Evolutionary conservation across 2,797 vertebrate genomes (phyloP).

Genomic region (Carduelis carduelis): DNA sequence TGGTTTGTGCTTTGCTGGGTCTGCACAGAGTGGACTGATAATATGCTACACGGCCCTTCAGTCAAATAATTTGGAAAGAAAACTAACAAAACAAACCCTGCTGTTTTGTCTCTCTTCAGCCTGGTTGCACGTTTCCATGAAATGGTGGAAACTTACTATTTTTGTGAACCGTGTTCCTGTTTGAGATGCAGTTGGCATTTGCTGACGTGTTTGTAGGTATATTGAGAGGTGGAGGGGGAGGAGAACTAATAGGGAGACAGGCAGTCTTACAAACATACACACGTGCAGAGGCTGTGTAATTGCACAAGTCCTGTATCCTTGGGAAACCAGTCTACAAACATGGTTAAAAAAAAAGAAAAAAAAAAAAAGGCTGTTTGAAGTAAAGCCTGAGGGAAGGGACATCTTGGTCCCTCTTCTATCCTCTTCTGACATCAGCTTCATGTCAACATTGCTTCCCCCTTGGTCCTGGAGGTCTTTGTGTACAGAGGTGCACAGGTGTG

Average conservation of each 20-base stretch:
- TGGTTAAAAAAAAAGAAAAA: not conserved
- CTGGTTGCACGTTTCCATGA: not conserved
- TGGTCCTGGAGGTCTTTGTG: not conserved
- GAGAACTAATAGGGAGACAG: constrained; percentile 10
- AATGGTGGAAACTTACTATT: constrained; percentile 53
- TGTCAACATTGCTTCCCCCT: not conserved
- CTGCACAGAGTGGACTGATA: not conserved
- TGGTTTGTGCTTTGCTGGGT: not conserved
- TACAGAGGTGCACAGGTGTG: not conserved
- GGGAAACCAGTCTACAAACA: constrained; percentile 38
- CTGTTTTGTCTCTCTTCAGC: constrained; percentile 19
- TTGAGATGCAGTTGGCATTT: constrained; percentile 51
- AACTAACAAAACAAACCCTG: constrained; percentile 19
- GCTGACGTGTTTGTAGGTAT: constrained; percentile 44
- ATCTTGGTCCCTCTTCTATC: not conserved
- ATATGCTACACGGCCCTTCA: not conserved
- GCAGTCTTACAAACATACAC: not conserved
- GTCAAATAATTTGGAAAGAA: not conserved
- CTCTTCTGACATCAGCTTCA: not conserved
- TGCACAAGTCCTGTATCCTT: constrained; percentile 38
- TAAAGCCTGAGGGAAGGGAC: not conserved
- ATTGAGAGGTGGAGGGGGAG: constrained; percentile 23
- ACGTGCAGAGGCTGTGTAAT: constrained; percentile 14
- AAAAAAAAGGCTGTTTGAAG: not conserved
- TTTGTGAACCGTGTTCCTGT: constrained; percentile 33